Evolutionary conservation across 2,888 invertebrate species (phyloP).

Genomic region (Nymphalis polychloros): DNA sequence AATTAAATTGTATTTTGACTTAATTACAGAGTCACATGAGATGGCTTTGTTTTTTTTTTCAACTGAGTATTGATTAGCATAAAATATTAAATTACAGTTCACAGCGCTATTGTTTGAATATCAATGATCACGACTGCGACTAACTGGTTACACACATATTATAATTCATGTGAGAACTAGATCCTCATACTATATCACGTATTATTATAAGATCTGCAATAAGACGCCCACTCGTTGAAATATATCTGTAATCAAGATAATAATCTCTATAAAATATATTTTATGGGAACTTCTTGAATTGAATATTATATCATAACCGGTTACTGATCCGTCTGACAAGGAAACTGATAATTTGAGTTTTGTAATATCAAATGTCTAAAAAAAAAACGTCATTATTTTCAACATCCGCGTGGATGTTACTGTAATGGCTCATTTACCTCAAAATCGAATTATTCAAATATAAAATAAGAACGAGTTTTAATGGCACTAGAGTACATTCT

Average conservation of each 20-base stretch:
- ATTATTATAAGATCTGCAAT: constrained; percentile 26
- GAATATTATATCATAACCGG: constrained; percentile 23
- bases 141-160: constrained; percentile 14
- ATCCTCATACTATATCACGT: constrained; percentile 18
- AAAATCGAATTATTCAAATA: too few relatives aligned
- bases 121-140: constrained; percentile 14
- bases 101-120: constrained; percentile 11
- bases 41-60: too few relatives aligned
- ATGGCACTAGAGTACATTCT: too few relatives aligned
- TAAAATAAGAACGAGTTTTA: too few relatives aligned
- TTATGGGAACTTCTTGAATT: constrained; percentile 24
- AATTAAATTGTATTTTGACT: too few relatives aligned
- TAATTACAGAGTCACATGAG: too few relatives aligned
- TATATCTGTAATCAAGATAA: constrained; percentile 28
- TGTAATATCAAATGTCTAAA: constrained; percentile 10
- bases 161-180: constrained; percentile 33
- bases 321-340: constrained; percentile 17
- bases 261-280: constrained; percentile 21
- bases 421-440: too few relatives aligned
- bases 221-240: constrained; percentile 21
- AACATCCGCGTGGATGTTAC: too few relatives aligned
- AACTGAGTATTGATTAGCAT: not conserved
- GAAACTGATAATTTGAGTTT: constrained; percentile 12
- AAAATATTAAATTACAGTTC: constrained; percentile 3
- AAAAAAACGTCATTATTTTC: too few relatives aligned